Conservation (phyloP, 2,113 vertebrate genomes). For the Sitta europaea region DNA sequence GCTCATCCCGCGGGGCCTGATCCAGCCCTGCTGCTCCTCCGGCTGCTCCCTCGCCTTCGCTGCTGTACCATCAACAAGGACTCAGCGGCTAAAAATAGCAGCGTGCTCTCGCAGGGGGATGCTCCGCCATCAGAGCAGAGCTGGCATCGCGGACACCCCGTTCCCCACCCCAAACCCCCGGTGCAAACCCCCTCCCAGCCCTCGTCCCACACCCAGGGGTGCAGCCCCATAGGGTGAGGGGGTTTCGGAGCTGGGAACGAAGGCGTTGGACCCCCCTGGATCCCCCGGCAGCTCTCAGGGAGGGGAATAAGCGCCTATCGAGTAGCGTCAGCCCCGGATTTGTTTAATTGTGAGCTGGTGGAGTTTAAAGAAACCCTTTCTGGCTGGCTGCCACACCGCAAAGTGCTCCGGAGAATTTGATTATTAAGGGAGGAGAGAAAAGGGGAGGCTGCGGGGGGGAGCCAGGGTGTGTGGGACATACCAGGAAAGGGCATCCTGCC, state of each 20-base stretch:
- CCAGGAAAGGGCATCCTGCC: conserved; percentile 13
- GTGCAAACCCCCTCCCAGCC: not conserved
- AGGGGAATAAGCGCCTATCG: conserved; percentile 48
- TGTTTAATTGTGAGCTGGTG: conserved; percentile 75
- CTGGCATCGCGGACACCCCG: not conserved
- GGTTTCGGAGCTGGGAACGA: fast-evolving
- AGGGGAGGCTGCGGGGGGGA: not conserved
- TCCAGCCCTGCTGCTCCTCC: conserved; percentile 9
- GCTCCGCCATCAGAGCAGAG: not conserved
- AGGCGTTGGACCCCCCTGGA: not conserved
- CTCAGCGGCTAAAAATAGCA: conserved; percentile 36
- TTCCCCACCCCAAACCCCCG: not conserved
- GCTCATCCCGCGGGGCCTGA: not conserved
- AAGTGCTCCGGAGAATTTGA: conserved; percentile 71
- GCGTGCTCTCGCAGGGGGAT: not conserved
- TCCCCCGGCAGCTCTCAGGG: not conserved
- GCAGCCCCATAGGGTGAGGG: not conserved
- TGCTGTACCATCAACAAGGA: conserved; percentile 18
- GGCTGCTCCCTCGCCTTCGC: conserved; percentile 12
- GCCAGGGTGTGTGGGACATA: conserved; percentile 8
- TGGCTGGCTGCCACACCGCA: conserved; percentile 76
- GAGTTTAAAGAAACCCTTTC: conserved; percentile 75
- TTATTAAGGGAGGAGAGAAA: conserved; percentile 67
- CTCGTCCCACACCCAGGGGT: not conserved
- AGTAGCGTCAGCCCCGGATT: conserved; percentile 62